phyloP scores from a whole-genome alignment of 2,888 invertebrate genomes.

The Perizoma affinitatum region DNA sequence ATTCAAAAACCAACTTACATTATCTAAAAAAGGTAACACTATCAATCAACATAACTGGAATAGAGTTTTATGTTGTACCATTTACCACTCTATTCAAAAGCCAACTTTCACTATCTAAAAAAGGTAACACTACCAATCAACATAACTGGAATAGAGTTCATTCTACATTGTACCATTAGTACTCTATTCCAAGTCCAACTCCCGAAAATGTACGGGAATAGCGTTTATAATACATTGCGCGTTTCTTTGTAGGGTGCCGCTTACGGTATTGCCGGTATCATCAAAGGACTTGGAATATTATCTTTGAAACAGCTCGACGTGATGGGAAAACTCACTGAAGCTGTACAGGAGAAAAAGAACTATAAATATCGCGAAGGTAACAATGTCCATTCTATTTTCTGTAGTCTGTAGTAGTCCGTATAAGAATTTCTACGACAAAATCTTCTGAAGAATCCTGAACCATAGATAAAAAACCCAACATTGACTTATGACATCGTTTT shows the following conservation, averaged over 20 bases:
- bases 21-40: slow-evolving; percentile 1
- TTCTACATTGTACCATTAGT: too few species aligned
- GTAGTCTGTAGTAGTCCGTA: too few species aligned
- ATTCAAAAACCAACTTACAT: too few species aligned
- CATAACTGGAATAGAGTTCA: neutral
- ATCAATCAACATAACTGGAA: too few species aligned
- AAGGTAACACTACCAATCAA: too few species aligned
- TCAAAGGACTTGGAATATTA: slow-evolving; percentile 98
- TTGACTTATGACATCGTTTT: too few species aligned
- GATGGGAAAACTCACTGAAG: slow-evolving; percentile 95
- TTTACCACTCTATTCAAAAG: neutral
- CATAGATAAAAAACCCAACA: too few species aligned
- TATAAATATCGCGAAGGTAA: slow-evolving; percentile 95
- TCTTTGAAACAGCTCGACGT: slow-evolving; percentile 97
- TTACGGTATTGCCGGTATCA: slow-evolving; percentile 97
- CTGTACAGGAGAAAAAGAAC: slow-evolving; percentile 98
- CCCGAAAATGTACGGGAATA: too few species aligned
- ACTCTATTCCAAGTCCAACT: too few species aligned
- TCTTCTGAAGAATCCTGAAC: too few species aligned
- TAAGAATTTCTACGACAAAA: too few species aligned
- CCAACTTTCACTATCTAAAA: neutral
- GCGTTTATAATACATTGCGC: slow-evolving; percentile 1
- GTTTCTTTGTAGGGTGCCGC: slow-evolving; percentile 91
- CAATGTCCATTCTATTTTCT: too few species aligned
- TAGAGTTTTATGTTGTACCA: neutral